These are phyloP conservation scores for Actenoides lindsayi DNA, from an alignment of 2,113 vertebrate genomes.

Conservation along the genomic window DNA sequence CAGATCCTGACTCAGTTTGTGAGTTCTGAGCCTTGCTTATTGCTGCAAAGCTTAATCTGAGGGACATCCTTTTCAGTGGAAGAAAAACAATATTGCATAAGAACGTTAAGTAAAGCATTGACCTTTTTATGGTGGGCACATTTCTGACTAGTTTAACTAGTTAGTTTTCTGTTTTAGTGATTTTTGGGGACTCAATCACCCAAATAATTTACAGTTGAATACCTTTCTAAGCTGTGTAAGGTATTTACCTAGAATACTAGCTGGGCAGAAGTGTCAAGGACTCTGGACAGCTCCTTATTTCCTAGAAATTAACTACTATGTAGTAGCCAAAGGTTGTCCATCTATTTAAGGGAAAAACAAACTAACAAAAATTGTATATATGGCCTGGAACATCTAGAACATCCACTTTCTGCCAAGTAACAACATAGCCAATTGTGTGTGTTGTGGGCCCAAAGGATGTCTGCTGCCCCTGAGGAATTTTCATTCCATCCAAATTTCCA, in stretches of 20 bases:
- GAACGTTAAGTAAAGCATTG: neutral
- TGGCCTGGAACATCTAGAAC: neutral
- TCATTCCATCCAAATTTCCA: neutral
- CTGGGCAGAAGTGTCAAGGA: neutral
- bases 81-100: neutral
- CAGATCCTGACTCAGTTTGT: neutral
- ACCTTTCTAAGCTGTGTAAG: neutral
- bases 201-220: neutral
- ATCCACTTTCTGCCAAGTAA: neutral
- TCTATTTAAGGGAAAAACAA: neutral
- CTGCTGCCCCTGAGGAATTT: neutral
- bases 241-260: neutral
- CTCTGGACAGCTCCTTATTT: neutral
- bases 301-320: neutral
- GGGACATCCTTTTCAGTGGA: neutral
- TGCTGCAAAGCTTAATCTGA: neutral
- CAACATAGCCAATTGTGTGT: neutral
- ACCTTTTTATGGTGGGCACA: rapidly evolving
- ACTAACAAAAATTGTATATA: no score
- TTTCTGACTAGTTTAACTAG: neutral
- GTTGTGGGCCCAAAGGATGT: neutral
- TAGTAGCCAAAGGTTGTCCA: neutral
- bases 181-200: neutral
- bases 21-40: neutral
- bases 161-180: neutral